These are phyloP conservation scores for Harpagus bidentatus DNA, from an alignment of 2,113 vertebrate genomes.

Conservation along the genomic window DNA sequence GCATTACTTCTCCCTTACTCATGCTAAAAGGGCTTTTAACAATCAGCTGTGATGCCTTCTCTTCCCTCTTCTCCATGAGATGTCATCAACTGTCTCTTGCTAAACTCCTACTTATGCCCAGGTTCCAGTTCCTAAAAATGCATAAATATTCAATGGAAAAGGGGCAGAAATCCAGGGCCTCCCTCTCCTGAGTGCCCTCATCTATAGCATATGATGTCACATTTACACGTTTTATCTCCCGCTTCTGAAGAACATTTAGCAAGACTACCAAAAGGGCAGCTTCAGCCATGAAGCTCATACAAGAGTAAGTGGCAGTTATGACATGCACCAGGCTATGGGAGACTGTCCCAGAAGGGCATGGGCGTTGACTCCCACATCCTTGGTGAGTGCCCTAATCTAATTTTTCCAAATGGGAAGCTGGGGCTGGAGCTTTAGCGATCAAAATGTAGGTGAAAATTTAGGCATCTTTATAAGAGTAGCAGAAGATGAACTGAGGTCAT, in stretches of 20 bases:
- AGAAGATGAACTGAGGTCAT: background rate
- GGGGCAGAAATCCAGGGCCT: background rate
- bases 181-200: background rate
- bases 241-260: background rate
- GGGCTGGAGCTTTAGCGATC: background rate
- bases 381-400: background rate
- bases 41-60: background rate
- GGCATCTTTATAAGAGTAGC: background rate
- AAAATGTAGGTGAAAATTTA: background rate
- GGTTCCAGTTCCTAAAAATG: background rate
- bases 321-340: background rate
- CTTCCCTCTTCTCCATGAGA: background rate
- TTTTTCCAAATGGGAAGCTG: background rate
- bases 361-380: background rate
- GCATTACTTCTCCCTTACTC: background rate
- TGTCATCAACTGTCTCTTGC: background rate
- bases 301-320: background rate
- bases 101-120: background rate
- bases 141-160: background rate
- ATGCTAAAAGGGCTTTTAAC: background rate
- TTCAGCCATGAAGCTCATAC: background rate
- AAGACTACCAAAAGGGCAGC: background rate
- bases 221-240: background rate
- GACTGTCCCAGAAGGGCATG: background rate
- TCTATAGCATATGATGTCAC: background rate